Base-by-base conservation (phyloP, 2,113 vertebrate genomes). In the Pelvicachromis taeniatus region DNA sequence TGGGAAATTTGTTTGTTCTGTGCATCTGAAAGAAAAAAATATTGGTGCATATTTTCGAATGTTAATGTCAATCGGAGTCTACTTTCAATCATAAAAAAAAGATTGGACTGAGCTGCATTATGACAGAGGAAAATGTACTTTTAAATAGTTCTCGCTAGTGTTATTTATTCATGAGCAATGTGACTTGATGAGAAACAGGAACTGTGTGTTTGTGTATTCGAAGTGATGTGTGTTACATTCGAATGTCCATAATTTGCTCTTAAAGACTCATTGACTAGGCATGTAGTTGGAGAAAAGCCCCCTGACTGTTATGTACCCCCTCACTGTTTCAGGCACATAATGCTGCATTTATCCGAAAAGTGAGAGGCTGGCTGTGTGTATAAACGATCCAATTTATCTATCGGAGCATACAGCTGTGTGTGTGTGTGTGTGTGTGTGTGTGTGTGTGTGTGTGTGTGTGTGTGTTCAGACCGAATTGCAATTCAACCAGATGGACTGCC, bases 301-400 rank as follows among this genome's bases (percentile, higher is more conserved):
- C 48, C 81, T 1, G 23, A 56, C 84, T 88, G 77, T 73, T 83
- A 59, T 4, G 55, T 29, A 14, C 45, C 78, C 70, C 73, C 13
- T 63, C 63, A 33, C 78, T 78, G 79, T 88, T 86, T 84, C 77
- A 8, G 55, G 45, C 54, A 54, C 73, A 88, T 75, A 90, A 89
- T 89, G 89, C 82, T 52, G 85, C 85, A 23, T 82, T 91, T 55
- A 55, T 59, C 23, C 16, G 19, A 54, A 58, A 53, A 88, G 84
- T 85, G 73, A 56, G 88, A 14, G 65, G 40, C 82, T 77, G 87
- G 82, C 45, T 87, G 84, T 77, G 80, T 11, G 8, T 80, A 58
- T 80, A 38, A 87, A 88, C 5, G 61, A 80, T 90, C 68, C 83
- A 56, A 31, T 85, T 83, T 77, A 78, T 88, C 70, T 80, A 12